Conservation (phyloP, 1,140 invertebrate species). For the Aporrectodea caliginosa region DNA sequence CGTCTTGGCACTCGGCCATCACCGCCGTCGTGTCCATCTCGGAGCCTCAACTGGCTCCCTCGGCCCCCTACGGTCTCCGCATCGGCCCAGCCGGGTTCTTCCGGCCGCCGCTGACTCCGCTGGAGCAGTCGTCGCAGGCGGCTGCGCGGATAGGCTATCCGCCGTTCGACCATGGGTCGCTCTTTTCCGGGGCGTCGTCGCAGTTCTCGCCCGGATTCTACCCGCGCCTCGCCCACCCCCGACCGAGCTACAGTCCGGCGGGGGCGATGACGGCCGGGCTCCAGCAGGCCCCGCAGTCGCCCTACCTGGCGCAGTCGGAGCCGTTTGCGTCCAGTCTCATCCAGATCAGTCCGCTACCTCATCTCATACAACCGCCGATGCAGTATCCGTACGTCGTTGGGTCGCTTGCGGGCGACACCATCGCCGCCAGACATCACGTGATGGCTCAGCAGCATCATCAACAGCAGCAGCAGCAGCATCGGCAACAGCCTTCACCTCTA, state of each 20-base stretch:
- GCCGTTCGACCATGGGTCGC: background rate
- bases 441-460: background rate
- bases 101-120: background rate
- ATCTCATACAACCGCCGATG: background rate
- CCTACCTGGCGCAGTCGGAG: background rate
- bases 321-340: background rate
- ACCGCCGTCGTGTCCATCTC: no score
- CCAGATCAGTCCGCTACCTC: background rate
- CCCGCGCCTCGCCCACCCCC: background rate
- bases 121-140: background rate
- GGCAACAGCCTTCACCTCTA: background rate
- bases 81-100: background rate
- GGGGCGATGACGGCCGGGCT: background rate
- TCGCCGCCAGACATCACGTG: background rate
- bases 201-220: background rate
- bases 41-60: background rate
- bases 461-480: background rate
- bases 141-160: background rate
- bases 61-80: background rate
- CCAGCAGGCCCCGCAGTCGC: background rate
- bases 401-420: background rate
- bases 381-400: background rate
- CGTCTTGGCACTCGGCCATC: background rate
- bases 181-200: background rate
- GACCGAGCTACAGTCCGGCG: no score